phyloP scores from a whole-genome alignment of 1,140 invertebrate genomes.

The Onthophagus taurus region DNA sequence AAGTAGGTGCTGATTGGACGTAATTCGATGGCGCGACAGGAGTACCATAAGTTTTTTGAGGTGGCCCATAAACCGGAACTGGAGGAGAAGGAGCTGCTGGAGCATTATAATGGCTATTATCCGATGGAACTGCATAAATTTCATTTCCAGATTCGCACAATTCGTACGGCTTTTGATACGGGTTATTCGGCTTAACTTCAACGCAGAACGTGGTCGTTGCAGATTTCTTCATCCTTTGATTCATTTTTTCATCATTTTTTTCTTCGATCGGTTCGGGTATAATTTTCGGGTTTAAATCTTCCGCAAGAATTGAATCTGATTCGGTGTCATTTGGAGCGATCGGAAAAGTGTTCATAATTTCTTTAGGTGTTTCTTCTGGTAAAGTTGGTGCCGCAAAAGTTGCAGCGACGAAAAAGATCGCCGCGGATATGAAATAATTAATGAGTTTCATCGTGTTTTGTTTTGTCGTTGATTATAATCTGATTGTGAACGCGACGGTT shows the following conservation, averaged over 20 bases:
- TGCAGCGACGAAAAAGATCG: no score
- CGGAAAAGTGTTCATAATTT: no score
- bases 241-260: neutral
- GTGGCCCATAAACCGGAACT: neutral
- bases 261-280: neutral
- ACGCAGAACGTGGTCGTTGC: conserved; percentile 36
- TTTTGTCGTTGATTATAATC: no score
- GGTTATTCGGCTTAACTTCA: conserved; percentile 32
- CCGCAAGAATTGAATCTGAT: neutral
- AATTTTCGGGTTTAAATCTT: neutral
- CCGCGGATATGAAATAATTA: no score
- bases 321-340: no score
- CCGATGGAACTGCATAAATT: conserved; percentile 2
- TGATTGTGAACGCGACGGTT: no score
- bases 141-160: conserved; percentile 27
- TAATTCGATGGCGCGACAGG: conserved; percentile 13
- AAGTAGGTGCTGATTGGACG: conserved; percentile 1
- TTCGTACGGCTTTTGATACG: conserved; percentile 32
- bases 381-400: no score
- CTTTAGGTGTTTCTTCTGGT: no score
- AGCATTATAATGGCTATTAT: neutral
- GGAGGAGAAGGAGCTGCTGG: conserved; percentile 4
- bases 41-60: conserved; percentile 4
- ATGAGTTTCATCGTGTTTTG: no score
- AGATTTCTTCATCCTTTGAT: conserved; percentile 30